Evolutionary conservation across 1,140 invertebrate genomes (phyloP).

Genomic region (Spodoptera litura): DNA sequence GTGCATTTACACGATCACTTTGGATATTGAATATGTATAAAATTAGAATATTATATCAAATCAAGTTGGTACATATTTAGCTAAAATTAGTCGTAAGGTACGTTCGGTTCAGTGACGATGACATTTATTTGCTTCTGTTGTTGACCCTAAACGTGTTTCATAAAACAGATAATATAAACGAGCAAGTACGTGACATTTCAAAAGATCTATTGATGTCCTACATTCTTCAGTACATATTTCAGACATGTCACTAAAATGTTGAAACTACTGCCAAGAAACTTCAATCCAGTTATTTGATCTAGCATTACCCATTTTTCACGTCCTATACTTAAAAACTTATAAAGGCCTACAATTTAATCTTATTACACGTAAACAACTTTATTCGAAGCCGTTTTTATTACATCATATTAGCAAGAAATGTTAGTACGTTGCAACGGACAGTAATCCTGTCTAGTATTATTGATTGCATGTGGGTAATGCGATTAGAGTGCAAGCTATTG

Average conservation of each 20-base stretch:
- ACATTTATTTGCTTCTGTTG: slow-evolving; percentile 34
- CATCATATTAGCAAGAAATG: slow-evolving; percentile 29
- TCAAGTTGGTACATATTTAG: not conserved
- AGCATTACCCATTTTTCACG: slow-evolving; percentile 3
- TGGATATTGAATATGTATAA: not conserved
- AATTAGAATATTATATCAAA: not conserved
- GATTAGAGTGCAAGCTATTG: slow-evolving; percentile 69
- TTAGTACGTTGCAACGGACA: slow-evolving; percentile 50
- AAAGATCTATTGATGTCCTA: slow-evolving; percentile 19
- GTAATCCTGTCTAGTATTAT: slow-evolving; percentile 71
- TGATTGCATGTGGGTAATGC: slow-evolving; percentile 73
- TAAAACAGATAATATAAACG: not conserved
- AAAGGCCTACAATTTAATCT: not conserved
- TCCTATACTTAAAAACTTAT: not conserved
- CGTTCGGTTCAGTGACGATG: slow-evolving; percentile 20
- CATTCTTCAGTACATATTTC: not conserved
- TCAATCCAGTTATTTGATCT: not conserved
- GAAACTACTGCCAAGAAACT: slow-evolving; percentile 16
- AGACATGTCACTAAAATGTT: slow-evolving; percentile 13
- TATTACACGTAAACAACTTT: not conserved
- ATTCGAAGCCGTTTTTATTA: not conserved
- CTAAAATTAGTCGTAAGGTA: slow-evolving; percentile 30
- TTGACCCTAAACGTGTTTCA: slow-evolving; percentile 13
- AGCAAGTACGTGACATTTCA: slow-evolving; percentile 20
- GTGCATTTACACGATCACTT: slow-evolving; percentile 30